Evolutionary conservation across 2,113 vertebrate species (phyloP), one percentile per base, ranked within the genome.

Genomic region (Tychaedon coryphoeus): DNA sequence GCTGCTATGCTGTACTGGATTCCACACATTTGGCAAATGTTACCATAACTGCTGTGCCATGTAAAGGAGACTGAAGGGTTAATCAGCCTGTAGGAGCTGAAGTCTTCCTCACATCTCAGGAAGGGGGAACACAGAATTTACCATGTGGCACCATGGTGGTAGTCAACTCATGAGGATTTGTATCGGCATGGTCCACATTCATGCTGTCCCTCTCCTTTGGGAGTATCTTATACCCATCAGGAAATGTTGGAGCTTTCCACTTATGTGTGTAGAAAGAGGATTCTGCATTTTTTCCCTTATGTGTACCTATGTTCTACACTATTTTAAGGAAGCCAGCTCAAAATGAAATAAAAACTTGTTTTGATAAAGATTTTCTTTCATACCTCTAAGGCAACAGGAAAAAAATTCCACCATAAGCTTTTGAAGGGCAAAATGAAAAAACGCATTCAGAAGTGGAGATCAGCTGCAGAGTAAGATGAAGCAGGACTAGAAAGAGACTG

Each of bases 251-350:
- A 61, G 3, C 17, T 60, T 72, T 72, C 20, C 22, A 34, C 15
- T 19, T 17, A 31, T 0, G 1, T 8, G 2, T 5, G 1, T 23
- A 53, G 60, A 78, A 83, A 78, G 12, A 13, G 3, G 4, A 57
- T 51, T 79, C 17, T 69, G 26, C 6, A 34, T 24, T 71, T 88
- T 70, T 48, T 15, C 22, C 25, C 10, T 53, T 53, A 57, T 33
- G 18, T 2, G 1, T 51, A 8, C 11, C 4, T 33, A 3, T 47
- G 6, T 71, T 72, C 50, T 91, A 23, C 5, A 40, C 26, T 76
- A 22, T 38, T 56, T 73, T 53, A 47, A 18, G 18, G 51, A 79
- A 76, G 8, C 2, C 12, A 10, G 15, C 14, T 73, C 45, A 70
- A 47, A 95, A 71, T 62, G 2, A 74, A 89, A 67, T 65, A 76